Evolutionary conservation across 37 sponge, comb jelly and placozoan genomes (phyloP).

Genomic region (Agelas oroides): DNA sequence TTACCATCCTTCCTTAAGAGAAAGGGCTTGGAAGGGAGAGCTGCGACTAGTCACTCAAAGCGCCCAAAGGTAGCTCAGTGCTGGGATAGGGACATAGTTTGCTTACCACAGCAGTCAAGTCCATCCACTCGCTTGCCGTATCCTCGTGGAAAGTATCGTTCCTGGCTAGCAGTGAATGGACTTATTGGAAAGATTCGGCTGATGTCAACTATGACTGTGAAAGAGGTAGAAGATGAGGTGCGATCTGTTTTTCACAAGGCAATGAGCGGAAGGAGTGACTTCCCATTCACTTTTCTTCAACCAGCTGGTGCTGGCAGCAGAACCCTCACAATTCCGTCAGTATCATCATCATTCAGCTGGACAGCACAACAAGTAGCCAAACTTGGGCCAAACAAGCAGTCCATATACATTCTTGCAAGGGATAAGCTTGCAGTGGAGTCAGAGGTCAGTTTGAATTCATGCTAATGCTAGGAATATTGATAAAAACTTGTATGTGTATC

Average conservation of each 20-base stretch:
- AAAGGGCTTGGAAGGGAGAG: too few species aligned
- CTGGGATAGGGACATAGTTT: too few species aligned
- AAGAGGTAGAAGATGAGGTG: slow-evolving; percentile 15
- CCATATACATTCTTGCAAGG: slow-evolving; percentile 35
- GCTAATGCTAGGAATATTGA: neutral
- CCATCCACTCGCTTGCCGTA: slow-evolving; percentile 4
- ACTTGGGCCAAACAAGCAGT: neutral
- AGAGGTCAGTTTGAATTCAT: neutral
- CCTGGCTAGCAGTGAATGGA: slow-evolving; percentile 2
- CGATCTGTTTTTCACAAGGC: too few species aligned
- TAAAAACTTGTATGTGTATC: neutral
- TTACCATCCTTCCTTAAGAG: too few species aligned
- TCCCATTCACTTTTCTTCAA: slow-evolving; percentile 25
- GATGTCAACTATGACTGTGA: slow-evolving; percentile 7
- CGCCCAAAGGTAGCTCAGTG: too few species aligned
- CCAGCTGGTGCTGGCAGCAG: slow-evolving; percentile 27
- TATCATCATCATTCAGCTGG: slow-evolving; percentile 33
- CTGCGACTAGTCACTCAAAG: too few species aligned
- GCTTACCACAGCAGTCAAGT: too few species aligned
- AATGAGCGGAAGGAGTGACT: slow-evolving; percentile 16
- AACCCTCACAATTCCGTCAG: slow-evolving; percentile 20
- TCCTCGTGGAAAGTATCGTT: slow-evolving; percentile 32
- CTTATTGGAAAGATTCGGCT: slow-evolving; percentile 25
- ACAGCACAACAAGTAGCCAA: slow-evolving; percentile 33
- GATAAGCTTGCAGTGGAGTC: neutral